Base-by-base conservation (phyloP, 1,140 invertebrate genomes). In the Trichoplusia ni region DNA sequence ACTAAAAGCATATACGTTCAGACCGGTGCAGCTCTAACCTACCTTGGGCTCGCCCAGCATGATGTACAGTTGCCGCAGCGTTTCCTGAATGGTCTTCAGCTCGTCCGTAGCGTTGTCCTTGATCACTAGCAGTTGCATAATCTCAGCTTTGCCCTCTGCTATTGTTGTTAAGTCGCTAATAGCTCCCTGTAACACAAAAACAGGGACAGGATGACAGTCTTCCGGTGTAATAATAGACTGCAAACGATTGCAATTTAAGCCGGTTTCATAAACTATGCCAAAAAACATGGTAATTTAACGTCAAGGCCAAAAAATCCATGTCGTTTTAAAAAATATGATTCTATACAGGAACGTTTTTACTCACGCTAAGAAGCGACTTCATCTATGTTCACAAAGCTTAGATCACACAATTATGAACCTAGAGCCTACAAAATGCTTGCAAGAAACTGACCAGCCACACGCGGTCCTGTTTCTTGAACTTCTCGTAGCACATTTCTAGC, bases 1-100 rank as follows among this genome's bases (percentile, higher is more conserved):
- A 11, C 16, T 1, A 13, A 63, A 25, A 13, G 18, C 23, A 40
- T 13, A 38, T n/a, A n/a, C n/a, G 19, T 23, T 18, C 21, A 27
- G n/a, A 14, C 21, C 9, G 1, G 9, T 46, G 2, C 14, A 38
- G 35, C 13, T 14, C 13, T 25, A 40, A 13, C 13, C 33, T 47
- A 7, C 85, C 74, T 81, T 76, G 0, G 85, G 85, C 13, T 88
- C 85, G 21, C 85, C 85, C 0, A 88, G 64, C 9, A 71, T 63
- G 0, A 47, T 19, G 0, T 71, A 75, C 9, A 86, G 47, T 5
- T 73, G n/a, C 5, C 62, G 31, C 47, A 81, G 49, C 44, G 51
- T 61, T 9, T 76, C 64, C 2, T 81, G 60, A 4, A 86, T 44
- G 0, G 68, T 59, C 25, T 67, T 69, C 18, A 88, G 65, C 19